Conservation (phyloP, 2,113 vertebrate species). For the Caloenas nicobarica region DNA sequence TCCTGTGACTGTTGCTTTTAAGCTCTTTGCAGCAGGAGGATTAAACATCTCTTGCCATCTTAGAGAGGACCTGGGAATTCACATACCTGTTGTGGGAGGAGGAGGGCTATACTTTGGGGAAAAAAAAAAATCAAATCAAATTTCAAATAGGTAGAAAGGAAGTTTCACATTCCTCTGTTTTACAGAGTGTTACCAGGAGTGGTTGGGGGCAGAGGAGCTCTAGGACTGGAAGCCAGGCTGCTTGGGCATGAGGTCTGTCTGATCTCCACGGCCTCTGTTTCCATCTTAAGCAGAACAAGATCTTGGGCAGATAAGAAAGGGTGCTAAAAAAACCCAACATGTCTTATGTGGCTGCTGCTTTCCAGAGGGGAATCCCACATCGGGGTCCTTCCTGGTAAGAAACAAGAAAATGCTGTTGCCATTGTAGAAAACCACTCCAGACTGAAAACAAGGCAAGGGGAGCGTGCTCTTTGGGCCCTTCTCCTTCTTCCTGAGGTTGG, state of each 20-base stretch:
- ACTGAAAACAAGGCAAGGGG: not conserved
- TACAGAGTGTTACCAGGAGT: not conserved
- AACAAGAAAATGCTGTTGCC: not conserved
- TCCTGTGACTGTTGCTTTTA: not conserved
- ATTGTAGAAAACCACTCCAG: not conserved
- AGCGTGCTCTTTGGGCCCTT: not conserved
- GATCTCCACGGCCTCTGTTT: accelerated
- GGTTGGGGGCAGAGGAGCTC: not conserved
- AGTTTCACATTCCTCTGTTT: not conserved
- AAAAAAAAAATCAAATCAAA: not conserved
- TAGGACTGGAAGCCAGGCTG: not conserved
- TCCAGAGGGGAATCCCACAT: not conserved
- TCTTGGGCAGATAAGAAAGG: not conserved
- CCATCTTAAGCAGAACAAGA: not conserved
- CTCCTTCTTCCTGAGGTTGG: not conserved
- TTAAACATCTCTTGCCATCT: not conserved
- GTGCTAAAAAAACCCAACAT: not conserved
- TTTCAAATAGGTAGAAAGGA: not conserved
- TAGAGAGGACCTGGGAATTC: not conserved
- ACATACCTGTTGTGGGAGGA: not conserved
- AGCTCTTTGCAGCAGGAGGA: not conserved
- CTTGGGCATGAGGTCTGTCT: not conserved
- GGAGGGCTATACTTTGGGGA: not conserved
- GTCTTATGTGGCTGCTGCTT: accelerated
- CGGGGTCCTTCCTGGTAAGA: not conserved